phyloP scores from a whole-genome alignment of 2,888 invertebrate species.

The Bunonema sp. region DNA sequence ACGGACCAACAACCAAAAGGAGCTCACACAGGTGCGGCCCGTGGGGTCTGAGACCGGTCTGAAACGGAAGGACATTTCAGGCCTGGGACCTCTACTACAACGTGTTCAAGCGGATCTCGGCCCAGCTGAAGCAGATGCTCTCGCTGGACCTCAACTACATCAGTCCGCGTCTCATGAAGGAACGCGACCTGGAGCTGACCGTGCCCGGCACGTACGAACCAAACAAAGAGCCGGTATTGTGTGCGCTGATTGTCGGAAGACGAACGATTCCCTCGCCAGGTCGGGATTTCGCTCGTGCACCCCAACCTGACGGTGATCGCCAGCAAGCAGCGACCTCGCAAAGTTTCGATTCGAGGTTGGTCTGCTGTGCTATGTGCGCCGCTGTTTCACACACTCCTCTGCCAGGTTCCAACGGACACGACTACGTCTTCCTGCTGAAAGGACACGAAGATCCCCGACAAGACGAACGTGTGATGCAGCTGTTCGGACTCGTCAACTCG shows the following conservation, averaged over 20 bases:
- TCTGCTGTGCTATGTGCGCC: constrained; percentile 4
- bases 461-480: constrained; percentile 76
- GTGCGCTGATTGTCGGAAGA: constrained; percentile 67
- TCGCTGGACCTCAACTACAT: constrained; percentile 64
- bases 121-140: constrained; percentile 63
- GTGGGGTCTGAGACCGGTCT: no score
- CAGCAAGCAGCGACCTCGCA: constrained; percentile 89
- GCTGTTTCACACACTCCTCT: background rate
- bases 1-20: constrained; percentile 68
- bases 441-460: constrained; percentile 96
- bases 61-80: constrained; percentile 11
- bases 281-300: no score
- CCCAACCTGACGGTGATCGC: constrained; percentile 61
- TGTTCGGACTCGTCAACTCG: constrained; percentile 87
- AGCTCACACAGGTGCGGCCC: constrained; percentile 74
- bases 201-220: constrained; percentile 96
- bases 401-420: constrained; percentile 79
- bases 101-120: constrained; percentile 83
- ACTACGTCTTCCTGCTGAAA: constrained; percentile 92
- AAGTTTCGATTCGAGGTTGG: constrained; percentile 65
- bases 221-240: no score
- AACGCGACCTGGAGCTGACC: constrained; percentile 75
- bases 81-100: constrained; percentile 98
- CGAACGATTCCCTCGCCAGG: constrained; percentile 66
- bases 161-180: constrained; percentile 59